Base-by-base conservation (phyloP, 53 echinoderm and acorn worm genomes). In the Henricia sp. region DNA sequence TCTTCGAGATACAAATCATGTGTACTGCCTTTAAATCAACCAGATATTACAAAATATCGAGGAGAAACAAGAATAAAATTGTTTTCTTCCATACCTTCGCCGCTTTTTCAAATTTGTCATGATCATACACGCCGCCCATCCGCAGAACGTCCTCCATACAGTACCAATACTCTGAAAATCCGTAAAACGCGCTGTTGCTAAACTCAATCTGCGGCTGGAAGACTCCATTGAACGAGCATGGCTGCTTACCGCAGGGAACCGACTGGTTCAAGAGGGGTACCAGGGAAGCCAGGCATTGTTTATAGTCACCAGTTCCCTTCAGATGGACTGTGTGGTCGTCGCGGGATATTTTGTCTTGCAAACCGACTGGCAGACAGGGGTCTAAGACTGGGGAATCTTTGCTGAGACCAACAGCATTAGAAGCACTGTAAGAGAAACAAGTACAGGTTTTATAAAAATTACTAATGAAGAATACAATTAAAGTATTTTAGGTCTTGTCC, bases 151-250 rank as follows among this genome's bases (percentile, higher is more conserved):
- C 99, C 62, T 97, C 99, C 99, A 97, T 97, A 51, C 94, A 97
- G 87, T 97, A 97, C 99, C 99, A 97, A 67, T 94, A 97, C 68
- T 97, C 99, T 0, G 94, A 95, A 69, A 97, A 97, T 6, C 99
- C 99, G 53, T 94, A 97, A 73, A 97, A 97, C 84, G 94, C 99
- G 11, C 94, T 92, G 67, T 97, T 94, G 33, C 35, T 35, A 73
- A 92, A 97, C 53, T 92, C 84, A 27, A 97, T 90, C 0, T 72
- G 55, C 0, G 99, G 94, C 72, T 97, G 99, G 86, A 92, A 97
- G 67, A 94, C 62, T 1, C 99, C 99, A 37, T 88, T 95, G 44
- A 97, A 77, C 10, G 99, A 97, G 50, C 99, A 97, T 0, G 99
- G 99, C 57, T 92, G 87, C 70, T 95, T 97, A 57, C 86, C 76